Conservation (phyloP, 2,113 vertebrate species). For the Panurus biarmicus region DNA sequence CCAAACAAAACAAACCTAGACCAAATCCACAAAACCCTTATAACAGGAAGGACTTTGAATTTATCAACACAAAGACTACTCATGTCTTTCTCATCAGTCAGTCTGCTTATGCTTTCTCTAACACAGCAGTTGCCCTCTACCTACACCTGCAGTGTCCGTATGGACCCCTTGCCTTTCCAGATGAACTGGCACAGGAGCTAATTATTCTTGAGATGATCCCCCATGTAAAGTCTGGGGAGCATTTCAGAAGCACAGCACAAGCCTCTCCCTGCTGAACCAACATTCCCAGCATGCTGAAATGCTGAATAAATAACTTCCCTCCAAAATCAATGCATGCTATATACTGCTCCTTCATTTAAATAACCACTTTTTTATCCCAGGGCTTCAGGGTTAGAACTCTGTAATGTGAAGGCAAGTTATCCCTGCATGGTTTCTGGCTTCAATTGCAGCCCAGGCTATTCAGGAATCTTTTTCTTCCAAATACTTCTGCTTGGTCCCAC, state of each 20-base stretch:
- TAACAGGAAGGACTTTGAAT: background rate
- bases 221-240: background rate
- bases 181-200: constrained; percentile 10
- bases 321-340: background rate
- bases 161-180: constrained; percentile 6
- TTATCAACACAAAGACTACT: background rate
- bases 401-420: background rate
- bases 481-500: background rate
- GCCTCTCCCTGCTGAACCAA: background rate
- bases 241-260: background rate
- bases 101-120: background rate
- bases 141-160: constrained; percentile 20
- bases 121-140: background rate
- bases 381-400: background rate
- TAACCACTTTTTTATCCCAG: background rate
- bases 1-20: background rate
- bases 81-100: background rate
- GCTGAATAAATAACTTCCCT: background rate
- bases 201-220: background rate
- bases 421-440: background rate
- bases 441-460: background rate
- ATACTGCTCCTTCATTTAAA: background rate
- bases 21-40: background rate
- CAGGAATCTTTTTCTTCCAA: background rate
- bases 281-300: background rate